These are phyloP conservation scores for Lordiphosa clarofinis DNA, from an alignment of 1,140 invertebrate species.

Conservation along the genomic window DNA sequence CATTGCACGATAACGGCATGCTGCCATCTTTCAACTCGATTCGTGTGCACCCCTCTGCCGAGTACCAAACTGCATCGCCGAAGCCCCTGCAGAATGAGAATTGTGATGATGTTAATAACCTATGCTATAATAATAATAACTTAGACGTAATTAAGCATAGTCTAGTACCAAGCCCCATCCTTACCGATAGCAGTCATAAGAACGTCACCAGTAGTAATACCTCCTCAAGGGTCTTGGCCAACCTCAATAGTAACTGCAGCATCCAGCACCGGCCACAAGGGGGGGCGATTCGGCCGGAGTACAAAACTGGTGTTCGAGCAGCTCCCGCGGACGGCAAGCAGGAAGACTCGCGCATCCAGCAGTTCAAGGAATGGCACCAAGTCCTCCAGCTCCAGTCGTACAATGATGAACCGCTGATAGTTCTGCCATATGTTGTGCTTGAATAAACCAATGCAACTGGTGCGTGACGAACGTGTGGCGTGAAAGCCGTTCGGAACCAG, in stretches of 20 bases:
- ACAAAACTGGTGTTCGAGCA: slow-evolving; percentile 49
- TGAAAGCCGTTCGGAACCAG: slow-evolving; percentile 7
- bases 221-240: slow-evolving; percentile 4
- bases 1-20: slow-evolving; percentile 53
- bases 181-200: slow-evolving; percentile 13
- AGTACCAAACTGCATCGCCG: slow-evolving; percentile 7
- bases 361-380: slow-evolving; percentile 91
- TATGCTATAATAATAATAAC: slow-evolving; percentile 52
- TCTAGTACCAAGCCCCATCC: slow-evolving; percentile 14
- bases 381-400: slow-evolving; percentile 86
- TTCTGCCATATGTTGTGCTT: slow-evolving; percentile 94
- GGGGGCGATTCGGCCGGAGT: slow-evolving; percentile 24
- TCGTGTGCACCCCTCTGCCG: slow-evolving; percentile 6
- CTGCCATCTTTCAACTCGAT: slow-evolving; percentile 65
- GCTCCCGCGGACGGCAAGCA: slow-evolving; percentile 9
- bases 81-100: slow-evolving; percentile 32
- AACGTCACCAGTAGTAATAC: slow-evolving; percentile 24
- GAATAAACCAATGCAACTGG: slow-evolving; percentile 85
- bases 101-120: slow-evolving; percentile 47
- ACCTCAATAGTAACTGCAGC: slow-evolving; percentile 2
- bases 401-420: slow-evolving; percentile 87
- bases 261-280: neutral
- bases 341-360: slow-evolving; percentile 22
- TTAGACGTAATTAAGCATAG: slow-evolving; percentile 45
- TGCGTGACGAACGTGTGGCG: slow-evolving; percentile 3